Evolutionary conservation across 2,113 vertebrate genomes (phyloP), one percentile per base, ranked within the genome.

Genomic region (Ochotona princeps): DNA sequence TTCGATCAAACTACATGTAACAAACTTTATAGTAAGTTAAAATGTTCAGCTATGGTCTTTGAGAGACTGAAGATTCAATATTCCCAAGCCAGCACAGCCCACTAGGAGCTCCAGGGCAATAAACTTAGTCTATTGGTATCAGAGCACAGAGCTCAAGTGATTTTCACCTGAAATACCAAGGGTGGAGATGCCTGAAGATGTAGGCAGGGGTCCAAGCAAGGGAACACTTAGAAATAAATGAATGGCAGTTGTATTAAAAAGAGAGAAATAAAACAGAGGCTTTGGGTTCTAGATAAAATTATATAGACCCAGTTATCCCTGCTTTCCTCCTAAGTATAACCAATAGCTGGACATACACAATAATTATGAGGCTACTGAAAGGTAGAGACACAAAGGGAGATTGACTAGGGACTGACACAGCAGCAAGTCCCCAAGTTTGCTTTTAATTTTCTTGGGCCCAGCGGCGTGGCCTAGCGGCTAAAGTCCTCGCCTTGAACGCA

Each of bases 1-100:
- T 99, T 99, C 73, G 98, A 99, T 96, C 99, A 99, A 96, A 99
- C 98, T 7, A 99, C 98, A 9, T 99, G 99, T 0, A 98, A 99
- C 57, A 99, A 99, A 94, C 94, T 99, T 83, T 98, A 98, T 97
- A 99, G 98, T 98, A 99, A 99, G 87, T 98, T 99, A 92, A 99
- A 99, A 98, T 99, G 98, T 0, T 98, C 98, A 0, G 99, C 97
- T 0, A 98, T 99, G 11, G 99, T 99, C 99, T 54, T 54, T 54
- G 54, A 54, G 54, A 99, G 99, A 91, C 98, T 99, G 97, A 99
- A 99, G 98, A 99, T 99, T 94, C 97, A 98, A 28, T 98, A 98
- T n/a, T 99, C 99, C 8, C 78, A 98, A 73, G 98, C 98, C 12
- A 93, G 97, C 8, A 97, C 97, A 28, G 98, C 98, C 4, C 97